Evolutionary conservation across 2,113 vertebrate genomes (phyloP).

Genomic region (Lagopus muta): DNA sequence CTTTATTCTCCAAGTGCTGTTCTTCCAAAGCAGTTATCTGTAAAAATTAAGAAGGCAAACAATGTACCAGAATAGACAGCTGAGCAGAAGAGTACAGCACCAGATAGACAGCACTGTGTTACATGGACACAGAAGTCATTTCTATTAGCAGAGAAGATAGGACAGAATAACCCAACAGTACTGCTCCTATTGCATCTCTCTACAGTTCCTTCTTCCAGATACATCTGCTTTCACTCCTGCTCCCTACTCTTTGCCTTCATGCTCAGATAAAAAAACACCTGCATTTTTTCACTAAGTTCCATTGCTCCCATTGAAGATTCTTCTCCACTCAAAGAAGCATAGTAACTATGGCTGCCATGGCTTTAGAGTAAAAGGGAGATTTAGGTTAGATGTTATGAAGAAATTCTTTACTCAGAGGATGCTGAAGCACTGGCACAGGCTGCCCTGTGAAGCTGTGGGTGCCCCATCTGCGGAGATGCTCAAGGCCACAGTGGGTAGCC

Average conservation of each 20-base stretch:
- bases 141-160: rapidly evolving
- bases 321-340: background rate
- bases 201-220: background rate
- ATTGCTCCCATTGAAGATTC: background rate
- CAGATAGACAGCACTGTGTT: no score
- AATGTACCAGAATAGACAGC: background rate
- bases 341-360: background rate
- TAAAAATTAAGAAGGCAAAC: background rate
- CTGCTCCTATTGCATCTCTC: no score
- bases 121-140: background rate
- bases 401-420: background rate
- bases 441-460: background rate
- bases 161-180: background rate
- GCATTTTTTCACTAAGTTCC: background rate
- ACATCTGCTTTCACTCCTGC: background rate
- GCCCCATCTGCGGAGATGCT: background rate
- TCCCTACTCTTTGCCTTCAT: background rate
- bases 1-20: background rate
- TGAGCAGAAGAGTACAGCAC: rapidly evolving
- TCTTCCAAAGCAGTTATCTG: background rate
- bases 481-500: background rate
- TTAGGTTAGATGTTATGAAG: background rate
- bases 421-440: background rate
- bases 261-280: background rate
- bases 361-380: background rate